Evolutionary conservation across 2,888 invertebrate genomes (phyloP).

Genomic region (Caenorhabditis sp.): DNA sequence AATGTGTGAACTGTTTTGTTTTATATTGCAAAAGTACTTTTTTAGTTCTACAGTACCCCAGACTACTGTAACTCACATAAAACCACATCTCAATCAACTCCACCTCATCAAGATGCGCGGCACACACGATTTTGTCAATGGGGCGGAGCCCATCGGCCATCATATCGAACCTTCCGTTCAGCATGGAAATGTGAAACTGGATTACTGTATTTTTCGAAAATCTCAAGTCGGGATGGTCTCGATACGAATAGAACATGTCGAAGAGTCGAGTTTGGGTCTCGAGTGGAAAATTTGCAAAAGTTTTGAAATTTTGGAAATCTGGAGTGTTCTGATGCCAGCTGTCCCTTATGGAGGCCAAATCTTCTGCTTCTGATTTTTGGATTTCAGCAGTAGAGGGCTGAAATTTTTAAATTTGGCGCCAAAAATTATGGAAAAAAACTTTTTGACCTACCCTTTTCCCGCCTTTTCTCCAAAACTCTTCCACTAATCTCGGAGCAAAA

Average conservation of each 20-base stretch:
- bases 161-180: constrained; percentile 40
- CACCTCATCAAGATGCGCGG: constrained; percentile 40
- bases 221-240: not conserved
- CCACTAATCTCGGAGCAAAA: constrained; percentile 1
- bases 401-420: not conserved
- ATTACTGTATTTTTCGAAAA: constrained; percentile 1
- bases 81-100: constrained; percentile 63
- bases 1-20: not conserved
- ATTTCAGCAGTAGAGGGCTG: constrained; percentile 3
- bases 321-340: not conserved
- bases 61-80: constrained; percentile 25
- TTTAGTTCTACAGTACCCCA: not conserved
- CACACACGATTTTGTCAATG: constrained; percentile 60
- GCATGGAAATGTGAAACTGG: constrained; percentile 33
- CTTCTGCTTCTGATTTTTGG: not conserved
- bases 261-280: constrained; percentile 41
- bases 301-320: not conserved
- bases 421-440: not conserved
- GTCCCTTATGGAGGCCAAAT: not conserved
- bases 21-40: not conserved
- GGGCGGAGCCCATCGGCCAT: constrained; percentile 36
- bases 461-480: not conserved
- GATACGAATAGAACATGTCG: constrained; percentile 28
- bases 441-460: no score
- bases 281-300: constrained; percentile 10